phyloP scores from a whole-genome alignment of 2,888 invertebrate genomes.

The Anthrax anthrax region DNA sequence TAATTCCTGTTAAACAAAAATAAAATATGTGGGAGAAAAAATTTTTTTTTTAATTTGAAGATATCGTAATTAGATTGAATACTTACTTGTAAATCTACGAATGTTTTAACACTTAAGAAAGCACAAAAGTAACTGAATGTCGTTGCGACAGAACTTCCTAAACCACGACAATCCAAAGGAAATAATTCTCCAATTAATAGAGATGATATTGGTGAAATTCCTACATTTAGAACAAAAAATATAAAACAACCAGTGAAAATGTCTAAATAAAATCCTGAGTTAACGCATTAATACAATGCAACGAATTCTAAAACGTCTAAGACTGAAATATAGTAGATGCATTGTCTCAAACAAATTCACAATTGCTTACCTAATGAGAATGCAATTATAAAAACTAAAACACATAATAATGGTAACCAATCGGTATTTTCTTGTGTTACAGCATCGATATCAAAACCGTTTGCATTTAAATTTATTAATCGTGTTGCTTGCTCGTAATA shows the following conservation, averaged over 20 bases:
- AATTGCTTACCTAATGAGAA: constrained; percentile 64
- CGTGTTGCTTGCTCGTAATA: constrained; percentile 60
- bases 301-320: too few species aligned
- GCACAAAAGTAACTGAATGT: constrained; percentile 77
- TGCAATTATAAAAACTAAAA: constrained; percentile 69
- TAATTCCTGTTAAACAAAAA: constrained; percentile 30
- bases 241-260: too few species aligned
- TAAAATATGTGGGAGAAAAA: constrained; percentile 5
- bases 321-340: too few species aligned
- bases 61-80: not conserved
- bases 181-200: constrained; percentile 70
- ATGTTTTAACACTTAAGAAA: constrained; percentile 74
- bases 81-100: constrained; percentile 56
- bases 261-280: too few species aligned
- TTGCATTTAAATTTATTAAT: constrained; percentile 8
- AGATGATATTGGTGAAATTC: constrained; percentile 77
- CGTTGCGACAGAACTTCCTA: constrained; percentile 75
- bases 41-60: too few species aligned
- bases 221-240: too few species aligned
- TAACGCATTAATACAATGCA: too few species aligned
- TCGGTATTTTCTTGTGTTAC: constrained; percentile 45
- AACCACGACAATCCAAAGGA: constrained; percentile 68
- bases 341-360: too few species aligned
- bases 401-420: constrained; percentile 72
- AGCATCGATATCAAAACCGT: constrained; percentile 8